Evolutionary conservation across 2,888 invertebrate genomes (phyloP), one percentile per base, ranked within the genome.

Genomic region (Opisthograptis luteolata): DNA sequence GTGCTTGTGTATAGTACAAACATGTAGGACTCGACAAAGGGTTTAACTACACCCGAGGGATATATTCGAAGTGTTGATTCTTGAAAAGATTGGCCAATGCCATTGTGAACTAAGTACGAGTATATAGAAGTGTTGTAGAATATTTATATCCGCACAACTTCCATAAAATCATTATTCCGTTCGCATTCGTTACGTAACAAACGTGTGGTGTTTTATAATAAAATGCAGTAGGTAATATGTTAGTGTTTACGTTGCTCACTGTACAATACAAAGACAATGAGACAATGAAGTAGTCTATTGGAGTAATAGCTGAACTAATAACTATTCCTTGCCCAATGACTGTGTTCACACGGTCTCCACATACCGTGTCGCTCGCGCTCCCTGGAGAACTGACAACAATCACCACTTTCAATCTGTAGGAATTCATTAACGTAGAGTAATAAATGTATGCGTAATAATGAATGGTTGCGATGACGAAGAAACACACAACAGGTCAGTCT

Each of bases 301-400:
- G 14, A 40, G 8, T 40, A 35, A 32, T 19, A 49, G n/a, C 5
- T 3, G 17, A 5, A 37, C 42, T 36, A 35, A 2, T 12, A 30
- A 17, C 9, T 47, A 41, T 24, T 30, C 28, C 17, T 12, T 14
- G 10, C 5, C 10, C 10, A 13, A 35, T 10, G 14, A 15, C 15
- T 14, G 10, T 8, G 46, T 58, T 61, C 61, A 49, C 61, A 61
- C 56, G 61, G 36, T 40, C 19, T 45, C 30, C 43, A 54, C 27
- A 12, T 22, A 57, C 48, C 57, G 51, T 51, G 46, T 47, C 58
- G 53, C 53, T 51, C 40, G 50, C 58, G 53, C 53, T 51, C 40
- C 54, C 54, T 57, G 51, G 45, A 20, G 47, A 45, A 41, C 36
- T 55, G 36, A 57, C 41, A 37, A 42, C 46, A 59, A 53, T 59